Evolutionary conservation across 2,888 invertebrate species (phyloP).

Genomic region (Thymelicus acteon): DNA sequence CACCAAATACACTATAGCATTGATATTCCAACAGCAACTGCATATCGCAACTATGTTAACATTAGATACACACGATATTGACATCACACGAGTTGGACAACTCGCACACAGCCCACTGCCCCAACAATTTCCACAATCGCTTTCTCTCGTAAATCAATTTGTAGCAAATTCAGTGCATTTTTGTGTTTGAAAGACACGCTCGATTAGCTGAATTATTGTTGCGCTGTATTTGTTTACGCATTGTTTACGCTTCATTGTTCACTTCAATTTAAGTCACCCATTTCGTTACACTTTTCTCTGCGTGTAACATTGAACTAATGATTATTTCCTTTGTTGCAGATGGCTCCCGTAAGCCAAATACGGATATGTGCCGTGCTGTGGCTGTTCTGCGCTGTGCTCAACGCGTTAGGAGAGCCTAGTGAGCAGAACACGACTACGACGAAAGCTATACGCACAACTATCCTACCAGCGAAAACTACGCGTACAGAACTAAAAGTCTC

Average conservation of each 20-base stretch:
- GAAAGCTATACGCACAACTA: conserved; percentile 73
- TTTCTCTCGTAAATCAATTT: conserved; percentile 30
- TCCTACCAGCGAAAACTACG: conserved; percentile 85
- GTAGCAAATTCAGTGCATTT: conserved; percentile 21
- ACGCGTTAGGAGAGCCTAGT: conserved; percentile 54
- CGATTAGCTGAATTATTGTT: conserved; percentile 1
- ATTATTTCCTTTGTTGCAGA: conserved; percentile 66
- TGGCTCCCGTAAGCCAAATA: conserved; percentile 74
- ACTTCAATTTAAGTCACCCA: background rate
- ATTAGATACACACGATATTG: conserved; percentile 18
- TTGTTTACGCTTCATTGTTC: background rate
- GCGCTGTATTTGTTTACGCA: conserved; percentile 1
- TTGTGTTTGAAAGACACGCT: conserved; percentile 21
- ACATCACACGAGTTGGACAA: conserved; percentile 16
- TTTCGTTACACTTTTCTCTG: background rate
- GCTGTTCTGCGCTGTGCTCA: conserved; percentile 59
- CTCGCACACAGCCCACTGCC: conserved; percentile 12
- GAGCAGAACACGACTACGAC: conserved; percentile 70
- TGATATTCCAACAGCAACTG: background rate
- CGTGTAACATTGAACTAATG: background rate
- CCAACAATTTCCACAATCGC: conserved; percentile 24
- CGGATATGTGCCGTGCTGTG: conserved; percentile 70
- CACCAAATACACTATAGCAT: background rate
- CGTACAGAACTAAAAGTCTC: conserved; percentile 91
- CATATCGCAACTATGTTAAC: background rate